phyloP scores from a whole-genome alignment of 2,888 invertebrate genomes.

The Podabrus alpinus region DNA sequence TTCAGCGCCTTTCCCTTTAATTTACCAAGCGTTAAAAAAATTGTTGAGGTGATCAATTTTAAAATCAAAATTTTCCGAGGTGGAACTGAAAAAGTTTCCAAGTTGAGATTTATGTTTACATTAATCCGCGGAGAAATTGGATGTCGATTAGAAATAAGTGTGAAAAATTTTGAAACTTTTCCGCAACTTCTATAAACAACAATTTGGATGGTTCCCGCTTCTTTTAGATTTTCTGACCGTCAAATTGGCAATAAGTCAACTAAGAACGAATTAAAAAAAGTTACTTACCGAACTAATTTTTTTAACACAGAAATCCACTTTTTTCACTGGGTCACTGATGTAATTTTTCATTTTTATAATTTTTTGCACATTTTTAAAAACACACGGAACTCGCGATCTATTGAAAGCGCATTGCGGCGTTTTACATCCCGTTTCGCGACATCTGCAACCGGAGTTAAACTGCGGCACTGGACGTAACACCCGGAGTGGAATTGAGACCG shows the following conservation, averaged over 20 bases:
- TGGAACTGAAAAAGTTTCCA: background rate
- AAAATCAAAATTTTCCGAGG: background rate
- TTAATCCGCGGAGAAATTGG: background rate
- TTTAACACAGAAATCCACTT: background rate
- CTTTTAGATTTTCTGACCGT: background rate
- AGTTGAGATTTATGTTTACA: background rate
- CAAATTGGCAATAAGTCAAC: background rate
- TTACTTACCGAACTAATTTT: background rate
- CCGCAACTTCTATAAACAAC: background rate
- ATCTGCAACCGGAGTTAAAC: conserved; percentile 30
- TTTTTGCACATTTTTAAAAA: background rate
- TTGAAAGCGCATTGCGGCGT: conserved; percentile 24
- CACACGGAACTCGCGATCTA: background rate
- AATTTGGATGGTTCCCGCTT: background rate
- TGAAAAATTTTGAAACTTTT: background rate
- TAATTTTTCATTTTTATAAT: background rate
- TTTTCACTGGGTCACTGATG: background rate
- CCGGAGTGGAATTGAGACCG: conserved; percentile 36
- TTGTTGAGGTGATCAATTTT: background rate
- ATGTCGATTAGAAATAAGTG: background rate
- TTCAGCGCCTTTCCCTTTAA: background rate
- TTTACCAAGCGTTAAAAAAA: background rate
- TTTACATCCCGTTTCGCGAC: conserved; percentile 7
- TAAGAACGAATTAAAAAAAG: background rate
- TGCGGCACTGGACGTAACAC: conserved; percentile 36